Evolutionary conservation across 2,797 vertebrate genomes (phyloP).

Genomic region (Gadopsis bispinosus): DNA sequence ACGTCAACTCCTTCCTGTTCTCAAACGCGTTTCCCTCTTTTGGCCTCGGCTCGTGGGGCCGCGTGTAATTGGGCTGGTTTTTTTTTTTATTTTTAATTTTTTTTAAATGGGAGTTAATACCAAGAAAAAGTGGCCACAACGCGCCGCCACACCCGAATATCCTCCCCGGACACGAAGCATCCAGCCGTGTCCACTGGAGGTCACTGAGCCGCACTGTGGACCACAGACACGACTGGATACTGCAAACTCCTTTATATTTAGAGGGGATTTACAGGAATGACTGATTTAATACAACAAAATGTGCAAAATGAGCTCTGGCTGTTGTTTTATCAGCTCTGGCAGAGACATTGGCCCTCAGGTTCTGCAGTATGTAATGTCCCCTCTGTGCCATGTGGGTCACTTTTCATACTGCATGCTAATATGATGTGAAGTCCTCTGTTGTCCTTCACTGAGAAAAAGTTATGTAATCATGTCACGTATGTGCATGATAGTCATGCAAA

Average conservation of each 20-base stretch:
- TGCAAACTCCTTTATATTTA: not conserved
- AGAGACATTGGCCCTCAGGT: not conserved
- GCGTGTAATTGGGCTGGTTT: too few species aligned
- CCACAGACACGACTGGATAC: not conserved
- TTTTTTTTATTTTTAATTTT: too few species aligned
- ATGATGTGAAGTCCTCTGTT: not conserved
- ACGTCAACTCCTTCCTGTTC: slow-evolving; percentile 83
- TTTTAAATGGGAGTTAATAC: not conserved
- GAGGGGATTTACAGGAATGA: not conserved
- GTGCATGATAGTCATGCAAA: not conserved
- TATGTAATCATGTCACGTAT: not conserved
- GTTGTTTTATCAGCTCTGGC: slow-evolving; percentile 11
- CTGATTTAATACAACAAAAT: not conserved
- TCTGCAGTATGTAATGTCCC: not conserved
- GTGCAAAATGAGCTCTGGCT: not conserved
- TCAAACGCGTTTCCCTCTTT: slow-evolving; percentile 14
- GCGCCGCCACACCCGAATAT: not conserved
- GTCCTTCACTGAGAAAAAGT: slow-evolving; percentile 1
- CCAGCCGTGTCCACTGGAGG: slow-evolving; percentile 11
- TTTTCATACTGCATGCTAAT: slow-evolving; percentile 6
- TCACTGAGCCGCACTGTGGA: not conserved
- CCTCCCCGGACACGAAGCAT: not conserved
- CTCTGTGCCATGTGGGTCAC: slow-evolving; percentile 2
- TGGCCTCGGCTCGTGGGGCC: not conserved
- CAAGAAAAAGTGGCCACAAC: not conserved